Evolutionary conservation across 2,888 invertebrate species (phyloP).

Genomic region (Philereme transversata): DNA sequence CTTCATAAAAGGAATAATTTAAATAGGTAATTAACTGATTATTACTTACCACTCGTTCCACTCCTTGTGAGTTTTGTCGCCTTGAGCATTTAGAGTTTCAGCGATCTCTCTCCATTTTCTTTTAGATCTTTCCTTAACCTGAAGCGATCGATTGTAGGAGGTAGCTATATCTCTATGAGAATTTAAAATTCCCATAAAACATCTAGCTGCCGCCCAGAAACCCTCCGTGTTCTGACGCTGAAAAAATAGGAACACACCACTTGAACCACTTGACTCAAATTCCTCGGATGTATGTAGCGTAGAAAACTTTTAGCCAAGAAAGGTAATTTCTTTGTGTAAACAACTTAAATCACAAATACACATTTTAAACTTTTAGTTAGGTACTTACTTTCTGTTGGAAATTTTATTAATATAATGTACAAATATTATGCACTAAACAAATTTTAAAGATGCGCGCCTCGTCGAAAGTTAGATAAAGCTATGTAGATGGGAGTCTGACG

Average conservation of each 20-base stretch:
- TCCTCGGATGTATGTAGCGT: no score
- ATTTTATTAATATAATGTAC: no score
- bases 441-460: no score
- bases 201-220: constrained; percentile 1
- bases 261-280: no score
- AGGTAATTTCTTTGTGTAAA: no score
- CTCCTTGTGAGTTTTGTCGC: constrained; percentile 6
- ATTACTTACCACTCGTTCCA: constrained; percentile 18
- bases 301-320: no score
- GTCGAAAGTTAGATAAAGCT: no score
- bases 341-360: no score
- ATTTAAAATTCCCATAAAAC: constrained; percentile 5
- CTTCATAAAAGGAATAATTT: background rate
- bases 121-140: background rate
- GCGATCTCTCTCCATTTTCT: constrained; percentile 6
- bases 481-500: no score
- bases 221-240: background rate
- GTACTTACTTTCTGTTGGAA: no score
- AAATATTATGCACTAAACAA: no score
- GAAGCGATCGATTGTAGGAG: background rate
- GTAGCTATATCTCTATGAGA: constrained; percentile 1
- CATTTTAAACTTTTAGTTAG: no score
- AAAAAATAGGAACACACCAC: background rate
- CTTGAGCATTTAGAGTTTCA: constrained; percentile 5
- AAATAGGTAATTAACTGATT: constrained; percentile 11